Evolutionary conservation across 2,113 vertebrate genomes (phyloP).

Genomic region (Coptodon bakossiorum): DNA sequence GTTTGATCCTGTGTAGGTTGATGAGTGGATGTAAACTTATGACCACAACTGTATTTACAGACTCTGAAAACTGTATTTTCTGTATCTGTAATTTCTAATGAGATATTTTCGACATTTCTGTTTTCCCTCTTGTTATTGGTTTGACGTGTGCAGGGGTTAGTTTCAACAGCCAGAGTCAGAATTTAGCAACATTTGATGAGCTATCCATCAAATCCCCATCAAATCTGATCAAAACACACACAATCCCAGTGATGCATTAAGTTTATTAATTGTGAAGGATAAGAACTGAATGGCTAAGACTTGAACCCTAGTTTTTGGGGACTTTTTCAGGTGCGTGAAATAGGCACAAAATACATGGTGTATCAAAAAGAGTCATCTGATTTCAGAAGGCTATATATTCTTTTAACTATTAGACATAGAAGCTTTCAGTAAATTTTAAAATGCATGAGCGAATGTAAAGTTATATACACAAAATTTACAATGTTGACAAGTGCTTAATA

Average conservation of each 20-base stretch:
- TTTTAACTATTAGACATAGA: background rate
- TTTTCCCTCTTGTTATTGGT: background rate
- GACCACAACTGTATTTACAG: background rate
- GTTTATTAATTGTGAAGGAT: background rate
- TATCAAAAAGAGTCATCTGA: background rate
- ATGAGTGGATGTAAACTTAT: background rate
- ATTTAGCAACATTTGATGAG: background rate
- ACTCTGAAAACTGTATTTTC: background rate
- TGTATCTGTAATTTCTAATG: background rate
- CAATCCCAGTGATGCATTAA: background rate
- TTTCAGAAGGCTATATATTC: background rate
- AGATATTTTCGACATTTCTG: background rate
- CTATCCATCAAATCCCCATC: background rate
- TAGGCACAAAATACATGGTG: background rate
- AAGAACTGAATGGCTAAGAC: background rate
- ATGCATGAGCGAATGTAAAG: background rate
- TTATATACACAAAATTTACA: accelerated
- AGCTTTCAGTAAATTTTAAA: background rate
- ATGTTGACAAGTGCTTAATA: background rate
- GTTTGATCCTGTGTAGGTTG: background rate
- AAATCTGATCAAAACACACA: background rate
- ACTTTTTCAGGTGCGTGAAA: background rate
- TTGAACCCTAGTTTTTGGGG: background rate
- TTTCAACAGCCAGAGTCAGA: background rate
- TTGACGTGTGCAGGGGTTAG: background rate